Conservation (phyloP, 2,113 vertebrate species). For the Neotragus moschatus region DNA sequence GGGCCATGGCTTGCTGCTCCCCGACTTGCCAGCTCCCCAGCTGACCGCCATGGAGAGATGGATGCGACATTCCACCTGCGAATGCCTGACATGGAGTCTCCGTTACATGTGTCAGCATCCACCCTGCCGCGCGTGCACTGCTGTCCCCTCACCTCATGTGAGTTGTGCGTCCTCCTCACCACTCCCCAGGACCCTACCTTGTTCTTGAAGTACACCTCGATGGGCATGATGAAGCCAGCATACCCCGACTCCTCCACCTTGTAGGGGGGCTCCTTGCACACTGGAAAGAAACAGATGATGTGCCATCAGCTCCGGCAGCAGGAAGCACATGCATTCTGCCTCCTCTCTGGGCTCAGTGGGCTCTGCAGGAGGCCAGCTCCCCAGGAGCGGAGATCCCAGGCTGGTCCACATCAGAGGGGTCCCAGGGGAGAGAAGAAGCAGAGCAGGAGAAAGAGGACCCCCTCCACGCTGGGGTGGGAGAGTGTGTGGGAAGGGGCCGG, state of each 20-base stretch:
- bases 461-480: fast-evolving
- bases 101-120: background rate
- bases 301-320: background rate
- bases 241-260: conserved; percentile 99
- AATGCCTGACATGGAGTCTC: fast-evolving
- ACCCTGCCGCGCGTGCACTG: fast-evolving
- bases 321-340: background rate
- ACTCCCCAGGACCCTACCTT: conserved; percentile 82
- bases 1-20: background rate
- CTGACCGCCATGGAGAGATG: fast-evolving
- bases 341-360: background rate
- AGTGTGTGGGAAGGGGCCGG: fast-evolving
- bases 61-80: fast-evolving
- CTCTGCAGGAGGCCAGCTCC: background rate
- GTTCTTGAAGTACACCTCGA: conserved; percentile 99
- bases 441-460: background rate
- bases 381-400: fast-evolving
- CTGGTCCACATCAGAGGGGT: background rate
- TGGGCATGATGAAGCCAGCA: conserved; percentile 98
- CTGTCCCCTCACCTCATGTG: background rate
- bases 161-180: background rate
- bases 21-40: background rate
- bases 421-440: background rate
- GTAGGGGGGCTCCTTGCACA: conserved; percentile 99
- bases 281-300: conserved; percentile 79